Percentiles rank a stretch among this genome's conserved stretches.
Evolutionary conservation across 92 coral and sea anemone genomes (phyloP).

Genomic region (Paramuricea clavata): DNA sequence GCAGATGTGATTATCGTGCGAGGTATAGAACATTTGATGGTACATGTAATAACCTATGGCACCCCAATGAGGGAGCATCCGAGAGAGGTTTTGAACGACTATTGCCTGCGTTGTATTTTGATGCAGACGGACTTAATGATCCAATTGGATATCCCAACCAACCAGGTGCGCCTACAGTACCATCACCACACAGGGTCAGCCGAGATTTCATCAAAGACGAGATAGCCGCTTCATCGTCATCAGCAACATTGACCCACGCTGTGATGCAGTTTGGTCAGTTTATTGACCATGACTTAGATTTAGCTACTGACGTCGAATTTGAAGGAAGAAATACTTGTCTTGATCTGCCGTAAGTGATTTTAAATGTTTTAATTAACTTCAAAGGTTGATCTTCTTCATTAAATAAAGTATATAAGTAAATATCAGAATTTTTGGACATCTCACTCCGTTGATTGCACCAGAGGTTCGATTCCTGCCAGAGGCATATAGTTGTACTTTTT

Average conservation of each 20-base stretch:
- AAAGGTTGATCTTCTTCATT: background rate
- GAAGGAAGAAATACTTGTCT: conserved; percentile 23
- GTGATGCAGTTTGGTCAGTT: conserved; percentile 52
- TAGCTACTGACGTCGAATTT: conserved; percentile 17
- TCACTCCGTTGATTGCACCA: too few relatives aligned
- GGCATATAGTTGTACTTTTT: too few relatives aligned
- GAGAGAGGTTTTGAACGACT: background rate
- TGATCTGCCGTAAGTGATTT: conserved; percentile 12
- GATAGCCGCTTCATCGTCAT: conserved; percentile 16
- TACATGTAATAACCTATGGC: background rate
- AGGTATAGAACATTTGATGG: conserved; percentile 25
- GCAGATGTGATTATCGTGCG: background rate
- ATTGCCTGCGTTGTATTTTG: conserved; percentile 14
- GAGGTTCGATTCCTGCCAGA: too few relatives aligned
- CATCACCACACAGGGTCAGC: conserved; percentile 22
- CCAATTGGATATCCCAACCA: conserved; percentile 43
- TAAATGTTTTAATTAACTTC: background rate
- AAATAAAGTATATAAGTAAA: too few relatives aligned
- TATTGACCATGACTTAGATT: conserved; percentile 37
- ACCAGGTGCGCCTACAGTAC: conserved; percentile 25
- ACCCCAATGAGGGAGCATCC: conserved; percentile 13
- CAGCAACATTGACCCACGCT: conserved; percentile 11
- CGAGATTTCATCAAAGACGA: conserved; percentile 39
- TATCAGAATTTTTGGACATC: too few relatives aligned
- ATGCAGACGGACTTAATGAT: conserved; percentile 46